These are phyloP conservation scores for Buphagus erythrorhynchus DNA, from an alignment of 2,797 vertebrate genomes.

Conservation along the genomic window DNA sequence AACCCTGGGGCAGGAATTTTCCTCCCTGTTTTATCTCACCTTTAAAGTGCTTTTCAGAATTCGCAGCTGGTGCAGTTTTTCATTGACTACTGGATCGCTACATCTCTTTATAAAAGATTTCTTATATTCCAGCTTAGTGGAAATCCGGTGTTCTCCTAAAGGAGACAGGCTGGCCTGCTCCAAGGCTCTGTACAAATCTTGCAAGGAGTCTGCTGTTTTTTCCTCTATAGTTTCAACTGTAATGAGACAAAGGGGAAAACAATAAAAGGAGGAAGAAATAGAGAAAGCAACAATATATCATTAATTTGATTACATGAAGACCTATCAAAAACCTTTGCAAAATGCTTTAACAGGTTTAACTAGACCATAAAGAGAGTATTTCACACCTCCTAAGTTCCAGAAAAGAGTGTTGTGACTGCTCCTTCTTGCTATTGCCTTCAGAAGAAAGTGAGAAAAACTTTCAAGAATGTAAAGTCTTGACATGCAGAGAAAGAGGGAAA, in stretches of 20 bases:
- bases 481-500: background rate
- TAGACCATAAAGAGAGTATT: background rate
- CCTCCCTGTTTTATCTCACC: conserved; percentile 77
- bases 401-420: background rate
- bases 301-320: background rate
- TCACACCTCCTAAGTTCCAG: background rate
- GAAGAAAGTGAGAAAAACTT: background rate
- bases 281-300: conserved; percentile 34
- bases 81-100: conserved; percentile 94
- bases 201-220: conserved; percentile 88
- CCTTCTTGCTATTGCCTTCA: background rate
- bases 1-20: conserved; percentile 13
- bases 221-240: conserved; percentile 81
- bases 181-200: conserved; percentile 93
- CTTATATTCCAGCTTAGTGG: conserved; percentile 91
- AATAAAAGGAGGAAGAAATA: conserved; percentile 22
- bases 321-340: background rate
- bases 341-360: background rate
- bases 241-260: conserved; percentile 45
- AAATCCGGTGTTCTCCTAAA: conserved; percentile 90
- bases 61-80: conserved; percentile 93
- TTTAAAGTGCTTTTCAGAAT: conserved; percentile 98
- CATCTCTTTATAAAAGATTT: conserved; percentile 92
- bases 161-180: conserved; percentile 93
- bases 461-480: background rate